Evolutionary conservation across 1,140 invertebrate genomes (phyloP).

Genomic region (Caenorhabditis brenneri): DNA sequence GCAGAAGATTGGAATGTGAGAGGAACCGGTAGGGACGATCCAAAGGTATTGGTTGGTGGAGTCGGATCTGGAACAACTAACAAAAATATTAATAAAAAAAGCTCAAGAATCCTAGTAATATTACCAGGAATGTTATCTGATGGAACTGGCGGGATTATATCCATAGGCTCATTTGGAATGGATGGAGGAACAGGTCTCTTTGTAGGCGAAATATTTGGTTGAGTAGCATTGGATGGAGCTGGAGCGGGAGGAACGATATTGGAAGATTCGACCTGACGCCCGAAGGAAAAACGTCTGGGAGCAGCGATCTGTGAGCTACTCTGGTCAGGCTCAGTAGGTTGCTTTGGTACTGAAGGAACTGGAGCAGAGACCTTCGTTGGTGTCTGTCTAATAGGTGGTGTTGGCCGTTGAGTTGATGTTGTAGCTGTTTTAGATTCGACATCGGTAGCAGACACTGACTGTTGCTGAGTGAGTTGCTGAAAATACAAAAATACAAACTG

Average conservation of each 20-base stretch:
- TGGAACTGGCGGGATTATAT: slow-evolving; percentile 13
- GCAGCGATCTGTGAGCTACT: neutral
- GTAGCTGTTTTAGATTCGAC: neutral
- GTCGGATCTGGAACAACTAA: slow-evolving; percentile 19
- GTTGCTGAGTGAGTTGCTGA: neutral
- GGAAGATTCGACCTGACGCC: neutral
- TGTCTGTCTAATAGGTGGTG: neutral
- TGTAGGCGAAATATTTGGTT: neutral
- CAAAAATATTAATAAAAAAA: too few species aligned
- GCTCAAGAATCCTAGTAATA: neutral
- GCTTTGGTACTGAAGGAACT: neutral
- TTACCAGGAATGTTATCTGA: slow-evolving; percentile 24
- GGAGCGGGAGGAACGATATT: slow-evolving; percentile 4
- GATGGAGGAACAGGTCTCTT: neutral
- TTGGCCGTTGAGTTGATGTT: neutral
- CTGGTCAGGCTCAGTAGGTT: slow-evolving; percentile 6
- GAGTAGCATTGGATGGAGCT: neutral
- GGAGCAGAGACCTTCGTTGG: neutral
- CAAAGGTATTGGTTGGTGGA: neutral
- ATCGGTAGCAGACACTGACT: neutral
- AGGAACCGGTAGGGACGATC: neutral
- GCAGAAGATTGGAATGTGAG: neutral
- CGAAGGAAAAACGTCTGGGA: neutral
- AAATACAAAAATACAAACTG: neutral
- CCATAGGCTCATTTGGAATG: slow-evolving; percentile 1